Conservation (phyloP, 2,888 invertebrate species). For the Stenichneumon culpator region DNA sequence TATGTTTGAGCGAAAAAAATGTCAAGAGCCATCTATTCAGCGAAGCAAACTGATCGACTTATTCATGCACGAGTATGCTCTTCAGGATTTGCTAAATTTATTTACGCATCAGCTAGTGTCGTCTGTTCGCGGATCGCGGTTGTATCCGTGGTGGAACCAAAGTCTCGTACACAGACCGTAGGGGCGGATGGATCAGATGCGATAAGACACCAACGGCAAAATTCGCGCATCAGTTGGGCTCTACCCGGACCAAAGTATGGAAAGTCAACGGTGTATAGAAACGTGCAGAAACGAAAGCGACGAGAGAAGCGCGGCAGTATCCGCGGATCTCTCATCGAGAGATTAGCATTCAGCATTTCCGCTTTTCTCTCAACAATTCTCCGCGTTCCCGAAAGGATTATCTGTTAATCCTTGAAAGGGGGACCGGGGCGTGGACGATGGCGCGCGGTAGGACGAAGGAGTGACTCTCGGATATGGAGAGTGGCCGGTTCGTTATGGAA, state of each 20-base stretch:
- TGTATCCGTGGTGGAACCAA: background rate
- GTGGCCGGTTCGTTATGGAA: constrained; percentile 65
- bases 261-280: constrained; percentile 54
- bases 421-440: constrained; percentile 55
- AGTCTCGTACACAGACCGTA: constrained; percentile 1
- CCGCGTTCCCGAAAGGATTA: constrained; percentile 83
- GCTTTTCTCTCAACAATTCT: constrained; percentile 84
- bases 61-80: too few relatives aligned
- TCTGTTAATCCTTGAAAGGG: constrained; percentile 82
- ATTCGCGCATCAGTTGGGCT: constrained; percentile 38
- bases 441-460: constrained; percentile 28
- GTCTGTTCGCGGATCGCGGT: background rate
- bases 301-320: constrained; percentile 67
- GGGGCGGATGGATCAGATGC: constrained; percentile 11
- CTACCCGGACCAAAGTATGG: constrained; percentile 5
- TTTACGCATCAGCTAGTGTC: constrained; percentile 29
- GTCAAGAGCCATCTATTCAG: too few relatives aligned
- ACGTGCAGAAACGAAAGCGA: constrained; percentile 42
- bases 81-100: constrained; percentile 1
- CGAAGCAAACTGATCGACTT: too few relatives aligned
- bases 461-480: constrained; percentile 58
- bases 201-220: constrained; percentile 38
- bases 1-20: too few relatives aligned
- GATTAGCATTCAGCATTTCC: constrained; percentile 85
- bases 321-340: constrained; percentile 83